Evolutionary conservation across 2,113 vertebrate genomes (phyloP), one percentile per base, ranked within the genome.

Genomic region (Hyaena hyaena): DNA sequence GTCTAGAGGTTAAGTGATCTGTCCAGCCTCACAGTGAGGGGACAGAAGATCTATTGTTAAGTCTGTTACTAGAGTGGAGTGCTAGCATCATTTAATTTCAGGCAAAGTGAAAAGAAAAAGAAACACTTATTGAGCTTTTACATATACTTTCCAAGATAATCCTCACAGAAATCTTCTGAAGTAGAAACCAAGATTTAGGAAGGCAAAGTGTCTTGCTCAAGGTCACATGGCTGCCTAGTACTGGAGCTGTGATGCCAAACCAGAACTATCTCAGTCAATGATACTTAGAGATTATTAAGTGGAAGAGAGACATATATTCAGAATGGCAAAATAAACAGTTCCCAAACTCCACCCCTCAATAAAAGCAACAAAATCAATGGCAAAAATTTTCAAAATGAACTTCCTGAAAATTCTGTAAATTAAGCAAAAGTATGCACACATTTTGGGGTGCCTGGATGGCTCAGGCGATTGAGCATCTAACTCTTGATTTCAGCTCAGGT

Each of bases 81-180:
- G 58, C 17, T 65, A 45, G 76, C 61, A 68, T 61, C 11, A 26
- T 82, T 93, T 87, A 16, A 94, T 58, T 55, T 88, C 16, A 87
- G 82, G 53, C 4, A 74, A 94, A 91, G 39, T 69, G 11, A 68
- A 92, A 90, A 61, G 10, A 35, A 79, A 65, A 31, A 55, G 21
- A 80, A 73, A 90, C 23, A 76, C 53, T 71, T 45, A 76, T 53
- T n/a, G n/a, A 2, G 0, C n/a, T 80, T 26, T 95, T 77, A 74
- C 33, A 26, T 31, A 45, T 31, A 10, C 71, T 92, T 84, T 83
- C n/a, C 71, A 77, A 90, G 45, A 76, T 48, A 84, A 90, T 43
- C 69, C n/a, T 89, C n/a, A 43, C 17, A 58, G 39, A 88, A 96
- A 76, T 58, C 43, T 89, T 87, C 53, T 87, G 39, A 87, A 61